Conservation (phyloP, 35 echinoderm and acorn worm species). For the Apostichopus californicus region DNA sequence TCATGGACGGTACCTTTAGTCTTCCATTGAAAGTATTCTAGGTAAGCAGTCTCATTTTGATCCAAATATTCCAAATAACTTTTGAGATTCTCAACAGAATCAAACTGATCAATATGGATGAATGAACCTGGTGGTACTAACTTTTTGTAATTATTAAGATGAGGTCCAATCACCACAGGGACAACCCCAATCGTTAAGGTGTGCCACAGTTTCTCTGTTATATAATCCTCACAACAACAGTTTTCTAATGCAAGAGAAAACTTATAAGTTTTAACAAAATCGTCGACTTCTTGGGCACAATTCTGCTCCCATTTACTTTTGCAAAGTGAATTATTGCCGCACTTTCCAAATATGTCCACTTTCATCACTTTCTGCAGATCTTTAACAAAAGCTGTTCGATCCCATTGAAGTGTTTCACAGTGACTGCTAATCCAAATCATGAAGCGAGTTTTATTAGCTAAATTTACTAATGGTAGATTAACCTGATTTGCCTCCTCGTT, state of each 20-base stretch:
- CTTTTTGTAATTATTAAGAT: constrained; percentile 55
- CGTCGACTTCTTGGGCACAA: background rate
- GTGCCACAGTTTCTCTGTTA: constrained; percentile 75
- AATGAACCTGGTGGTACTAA: constrained; percentile 70
- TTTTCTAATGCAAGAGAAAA: constrained; percentile 77
- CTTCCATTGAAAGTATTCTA: constrained; percentile 69
- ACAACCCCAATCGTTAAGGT: constrained; percentile 30
- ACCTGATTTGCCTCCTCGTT: constrained; percentile 2
- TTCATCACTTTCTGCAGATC: constrained; percentile 44
- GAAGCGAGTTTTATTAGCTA: constrained; percentile 21
- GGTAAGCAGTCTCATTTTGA: constrained; percentile 52
- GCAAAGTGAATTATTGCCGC: constrained; percentile 37
- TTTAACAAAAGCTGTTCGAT: constrained; percentile 54
- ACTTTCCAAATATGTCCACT: constrained; percentile 50
- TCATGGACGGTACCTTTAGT: constrained; percentile 3
- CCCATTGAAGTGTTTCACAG: constrained; percentile 51
- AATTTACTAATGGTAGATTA: background rate
- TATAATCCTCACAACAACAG: constrained; percentile 62
- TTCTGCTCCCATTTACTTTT: background rate
- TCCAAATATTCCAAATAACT: constrained; percentile 58
- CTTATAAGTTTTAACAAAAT: constrained; percentile 52
- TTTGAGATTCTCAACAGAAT: constrained; percentile 36
- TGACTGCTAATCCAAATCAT: constrained; percentile 58
- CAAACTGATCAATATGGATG: constrained; percentile 76
- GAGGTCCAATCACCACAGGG: constrained; percentile 70